These are phyloP conservation scores for Scolopax bukidnonensis DNA, from an alignment of 2,797 vertebrate genomes.

Conservation along the genomic window DNA sequence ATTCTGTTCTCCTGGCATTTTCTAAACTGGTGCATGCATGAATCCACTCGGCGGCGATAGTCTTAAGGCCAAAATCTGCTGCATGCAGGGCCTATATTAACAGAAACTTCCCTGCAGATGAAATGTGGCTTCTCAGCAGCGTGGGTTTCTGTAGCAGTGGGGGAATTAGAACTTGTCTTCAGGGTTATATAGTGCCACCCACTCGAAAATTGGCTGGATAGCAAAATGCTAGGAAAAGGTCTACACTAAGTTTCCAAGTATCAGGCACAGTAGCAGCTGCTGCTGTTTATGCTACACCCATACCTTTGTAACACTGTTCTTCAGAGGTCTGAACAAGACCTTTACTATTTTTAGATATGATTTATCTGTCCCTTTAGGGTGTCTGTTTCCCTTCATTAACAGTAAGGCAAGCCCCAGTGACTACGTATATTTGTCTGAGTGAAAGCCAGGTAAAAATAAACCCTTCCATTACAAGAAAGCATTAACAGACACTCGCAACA, in stretches of 20 bases:
- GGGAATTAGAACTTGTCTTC: not conserved
- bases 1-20: not conserved
- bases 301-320: not conserved
- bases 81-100: not conserved
- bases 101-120: not conserved
- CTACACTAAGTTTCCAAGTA: not conserved
- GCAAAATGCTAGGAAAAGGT: constrained; percentile 5
- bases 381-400: not conserved
- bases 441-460: not conserved
- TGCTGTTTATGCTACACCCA: not conserved
- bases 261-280: not conserved
- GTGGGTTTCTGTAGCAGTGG: not conserved
- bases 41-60: not conserved
- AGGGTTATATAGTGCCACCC: not conserved
- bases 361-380: constrained; percentile 6
- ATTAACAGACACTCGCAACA: not conserved
- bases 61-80: not conserved
- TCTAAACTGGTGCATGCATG: not conserved
- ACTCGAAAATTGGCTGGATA: not conserved
- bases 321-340: not conserved
- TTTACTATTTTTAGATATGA: not conserved
- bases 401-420: not conserved
- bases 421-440: not conserved
- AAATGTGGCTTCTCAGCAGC: not conserved
- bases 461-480: not conserved